A percentile compares a stretch with the other conserved stretches of the same genome.
Evolutionary conservation across 1,140 invertebrate species (phyloP).

Genomic region (Battus philenor): DNA sequence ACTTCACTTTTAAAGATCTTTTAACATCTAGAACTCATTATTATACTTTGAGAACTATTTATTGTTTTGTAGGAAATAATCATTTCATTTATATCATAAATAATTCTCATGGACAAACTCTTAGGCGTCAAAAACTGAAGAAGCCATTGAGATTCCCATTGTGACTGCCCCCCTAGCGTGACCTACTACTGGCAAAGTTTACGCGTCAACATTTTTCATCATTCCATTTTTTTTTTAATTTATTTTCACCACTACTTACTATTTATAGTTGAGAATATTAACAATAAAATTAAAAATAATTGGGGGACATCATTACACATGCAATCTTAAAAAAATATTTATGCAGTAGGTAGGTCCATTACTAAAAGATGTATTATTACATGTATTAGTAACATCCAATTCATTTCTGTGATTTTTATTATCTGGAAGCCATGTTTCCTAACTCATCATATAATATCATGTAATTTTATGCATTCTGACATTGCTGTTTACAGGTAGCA

Average conservation of each 20-base stretch:
- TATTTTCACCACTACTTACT: background rate
- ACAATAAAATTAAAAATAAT: background rate
- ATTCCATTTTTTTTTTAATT: background rate
- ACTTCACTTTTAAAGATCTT: too few relatives aligned
- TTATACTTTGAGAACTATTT: too few relatives aligned
- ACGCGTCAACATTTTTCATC: background rate
- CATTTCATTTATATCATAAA: too few relatives aligned
- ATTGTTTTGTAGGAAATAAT: too few relatives aligned
- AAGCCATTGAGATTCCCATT: too few relatives aligned
- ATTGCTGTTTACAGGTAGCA: background rate
- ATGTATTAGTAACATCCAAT: constrained; percentile 18
- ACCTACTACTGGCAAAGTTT: background rate
- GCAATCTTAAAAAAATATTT: too few relatives aligned
- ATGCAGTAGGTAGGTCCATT: constrained; percentile 23
- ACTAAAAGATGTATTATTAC: constrained; percentile 12
- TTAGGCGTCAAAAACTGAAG: too few relatives aligned
- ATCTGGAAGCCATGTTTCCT: constrained; percentile 15
- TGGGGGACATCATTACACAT: background rate
- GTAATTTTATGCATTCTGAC: background rate
- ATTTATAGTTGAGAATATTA: background rate
- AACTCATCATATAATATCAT: background rate
- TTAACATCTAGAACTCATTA: too few relatives aligned
- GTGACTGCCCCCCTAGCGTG: too few relatives aligned
- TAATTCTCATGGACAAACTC: too few relatives aligned
- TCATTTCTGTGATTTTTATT: constrained; percentile 33